Evolutionary conservation across 2,888 invertebrate species (phyloP), one percentile per base, ranked within the genome.

Genomic region (Epicampocera succincta): DNA sequence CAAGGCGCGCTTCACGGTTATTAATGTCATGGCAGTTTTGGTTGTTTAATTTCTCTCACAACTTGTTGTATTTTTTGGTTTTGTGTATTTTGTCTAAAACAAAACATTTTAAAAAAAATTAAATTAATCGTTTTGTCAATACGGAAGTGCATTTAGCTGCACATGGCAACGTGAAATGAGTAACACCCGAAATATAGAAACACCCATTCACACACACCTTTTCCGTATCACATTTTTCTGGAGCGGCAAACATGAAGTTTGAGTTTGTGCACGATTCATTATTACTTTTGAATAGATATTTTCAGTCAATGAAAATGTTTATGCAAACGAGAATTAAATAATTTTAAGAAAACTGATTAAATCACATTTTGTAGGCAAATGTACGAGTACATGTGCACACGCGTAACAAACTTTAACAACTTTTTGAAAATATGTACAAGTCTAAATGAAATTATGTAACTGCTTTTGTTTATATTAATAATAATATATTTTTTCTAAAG

Each of bases 121-220:
- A 13, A 42, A 50, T n/a, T n/a, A n/a, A 38, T 48, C 33, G 29
- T 50, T 56, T 33, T 65, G 12, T 54, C 40, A 60, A 78, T 78
- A 71, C 71, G 78, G 82, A 82, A 82, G 78, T 82, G 74, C 82
- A 78, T 71, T 66, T 19, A 44, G 1, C 21, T 56, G 78, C 73
- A 60, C 33, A 71, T 42, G 63, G 11, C 42, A 69, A 44, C 48
- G 15, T 4, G 42, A 21, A 38, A 44, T 38, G 44, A 19, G 44
- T 66, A 58, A 48, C 46, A 50, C 25, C 74, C 65, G 33, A 65
- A 56, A 65, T 19, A 15, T 48, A 56, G 44, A 52, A 52, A 17
- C n/a, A 33, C 17, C 40, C 33, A 58, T 33, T 56, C 15, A 17
- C 42, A 61, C 78, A 71, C 78, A 65, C 75, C 80, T 73, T 74